Evolutionary conservation across 2,888 invertebrate species (phyloP), one percentile per base, ranked within the genome.

Genomic region (Rhamphomyia laevipes): DNA sequence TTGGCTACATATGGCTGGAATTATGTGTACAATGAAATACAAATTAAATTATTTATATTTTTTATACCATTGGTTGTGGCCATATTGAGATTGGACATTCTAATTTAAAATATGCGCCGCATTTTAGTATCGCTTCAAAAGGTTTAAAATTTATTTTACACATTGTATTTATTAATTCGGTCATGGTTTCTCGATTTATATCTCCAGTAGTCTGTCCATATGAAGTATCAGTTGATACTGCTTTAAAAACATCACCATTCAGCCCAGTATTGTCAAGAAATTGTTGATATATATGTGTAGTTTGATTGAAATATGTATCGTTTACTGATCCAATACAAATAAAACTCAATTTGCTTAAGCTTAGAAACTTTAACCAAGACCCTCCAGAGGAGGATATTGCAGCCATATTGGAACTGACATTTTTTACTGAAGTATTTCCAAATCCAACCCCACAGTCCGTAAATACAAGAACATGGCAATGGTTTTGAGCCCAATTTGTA

Each of bases 401-500:
- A 0, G 56, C 50, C 38, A 62, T 59, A 45, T 52, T 57, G 65
- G 71, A 68, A 33, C 81, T 65, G 1, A 79, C 78, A 48, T 75
- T 74, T 46, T 76, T 74, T 4, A 86, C 64, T 0, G 83, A 82
- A 58, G 79, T 78, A 3, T 75, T 70, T 4, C 82, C 83, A 40
- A 80, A 70, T 18, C 86, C 86, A 30, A 79, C 72, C 52, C 79
- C 81, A 18, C 86, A 87, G 70, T 88, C 88, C 0, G 87, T 86
- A 35, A 89, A 76, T 31, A 86, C 65, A 27, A 88, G 73, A 18
- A 84, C 80, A 73, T 95, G 93, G 58, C 88, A 86, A 10, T 86
- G 82, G 45, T 86, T 87, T 56, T 86, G 83, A 52, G 82, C 93
- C 95, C 95, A 96, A 65, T 92, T 90, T 47, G 82, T 82, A 33